phyloP scores from a whole-genome alignment of 35 echinoderm and acorn worm genomes.

The Stichopus chloronotus region DNA sequence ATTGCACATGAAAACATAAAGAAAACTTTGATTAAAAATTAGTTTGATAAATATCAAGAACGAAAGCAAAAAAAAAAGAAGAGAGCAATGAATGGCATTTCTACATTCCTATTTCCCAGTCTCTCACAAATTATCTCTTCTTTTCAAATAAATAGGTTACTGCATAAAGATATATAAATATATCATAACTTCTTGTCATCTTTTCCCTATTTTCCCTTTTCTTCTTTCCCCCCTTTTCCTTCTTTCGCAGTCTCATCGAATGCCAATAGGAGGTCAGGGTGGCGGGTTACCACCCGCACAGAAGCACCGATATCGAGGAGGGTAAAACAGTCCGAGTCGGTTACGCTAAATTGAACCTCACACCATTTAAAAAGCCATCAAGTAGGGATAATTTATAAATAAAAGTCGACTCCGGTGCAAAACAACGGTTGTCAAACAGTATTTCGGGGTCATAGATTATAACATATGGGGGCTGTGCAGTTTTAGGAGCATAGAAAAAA shows the following conservation, averaged over 20 bases:
- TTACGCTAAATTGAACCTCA: slow-evolving; percentile 52
- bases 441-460: slow-evolving; percentile 34
- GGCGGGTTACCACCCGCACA: slow-evolving; percentile 20
- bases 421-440: slow-evolving; percentile 27
- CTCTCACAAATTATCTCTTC: not conserved
- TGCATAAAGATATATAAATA: not conserved
- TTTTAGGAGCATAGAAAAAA: too few species aligned
- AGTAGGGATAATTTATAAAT: slow-evolving; percentile 51
- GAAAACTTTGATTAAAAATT: too few species aligned
- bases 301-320: not conserved
- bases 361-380: slow-evolving; percentile 50
- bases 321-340: not conserved
- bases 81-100: not conserved
- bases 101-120: not conserved
- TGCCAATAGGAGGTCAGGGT: not conserved
- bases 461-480: not conserved
- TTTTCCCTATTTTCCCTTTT: too few species aligned
- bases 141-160: not conserved
- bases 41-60: too few species aligned
- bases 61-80: not conserved
- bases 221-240: not conserved
- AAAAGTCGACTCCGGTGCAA: slow-evolving; percentile 6
- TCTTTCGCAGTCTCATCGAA: not conserved
- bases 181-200: not conserved
- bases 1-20: too few species aligned